Base-by-base conservation (phyloP, 2,888 invertebrate species). In the Liodrosophila aerea region DNA sequence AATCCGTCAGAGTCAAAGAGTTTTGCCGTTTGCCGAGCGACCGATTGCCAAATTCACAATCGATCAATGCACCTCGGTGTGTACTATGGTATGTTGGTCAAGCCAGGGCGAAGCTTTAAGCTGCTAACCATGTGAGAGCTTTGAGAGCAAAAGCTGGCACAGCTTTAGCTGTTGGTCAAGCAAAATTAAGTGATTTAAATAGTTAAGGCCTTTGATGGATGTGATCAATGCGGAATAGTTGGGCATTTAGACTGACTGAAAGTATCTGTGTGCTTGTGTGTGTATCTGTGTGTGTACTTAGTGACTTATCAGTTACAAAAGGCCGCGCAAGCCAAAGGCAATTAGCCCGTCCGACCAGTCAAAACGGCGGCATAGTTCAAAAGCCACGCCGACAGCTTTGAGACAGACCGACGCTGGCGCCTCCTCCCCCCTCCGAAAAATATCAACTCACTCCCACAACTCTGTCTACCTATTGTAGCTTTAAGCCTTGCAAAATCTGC, bases 1-100 rank as follows among this genome's bases (percentile, higher is more conserved):
- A 87, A 88, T 87, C 87, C 88, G 85, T 87, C 87, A 87, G n/a
- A n/a, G n/a, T n/a, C n/a, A 84, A 60, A 64, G 27, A 34, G 13
- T 27, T n/a, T 15, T 29, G 34, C 44, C 16, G 5, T 27, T 36
- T 53, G 60, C 64, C 56, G 41, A 33, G 41, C 59, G 34, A 13
- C 34, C 39, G 73, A 62, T 78, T 83, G 81, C 81, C 86, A 85
- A 81, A 81, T 81, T 81, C 76, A 85, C 84, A 85, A 81, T 81
- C 83, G 85, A 81, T 85, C 80, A 83, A 50, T n/a, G n/a, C n/a
- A n/a, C n/a, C n/a, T 2, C 9, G 46, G 59, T 44, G 56, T 2
- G 34, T 22, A 15, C 47, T 9, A 16, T n/a, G n/a, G n/a, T n/a
- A 66, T 39, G 62, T 54, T 64, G 72, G 73, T 60, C 63, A 59